Base-by-base conservation (phyloP, 2,888 invertebrate species). In the Tricholauxania praeusta region DNA sequence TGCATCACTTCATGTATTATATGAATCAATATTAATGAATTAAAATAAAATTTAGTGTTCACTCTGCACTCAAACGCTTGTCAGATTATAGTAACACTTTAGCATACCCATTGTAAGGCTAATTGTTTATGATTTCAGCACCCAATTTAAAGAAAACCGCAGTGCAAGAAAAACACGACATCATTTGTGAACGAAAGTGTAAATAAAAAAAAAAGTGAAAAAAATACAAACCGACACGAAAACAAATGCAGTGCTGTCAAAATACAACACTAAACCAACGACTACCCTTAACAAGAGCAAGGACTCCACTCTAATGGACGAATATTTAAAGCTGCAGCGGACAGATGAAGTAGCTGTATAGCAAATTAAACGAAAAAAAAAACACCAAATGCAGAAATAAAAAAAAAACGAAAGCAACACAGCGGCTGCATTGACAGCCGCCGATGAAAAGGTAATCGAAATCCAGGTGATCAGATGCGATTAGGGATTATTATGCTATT, bases 401-500 rank as follows among this genome's bases (percentile, higher is more conserved):
- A 39, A 32, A 63, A 60, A 55, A 12, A 72, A 39, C 47, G 53
- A 52, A 57, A 60, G 64, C 73, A 55, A 71, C 47, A 65, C 28
- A 53, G 53, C 55, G 14, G 19, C 47, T 32, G 8, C 59, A n/a
- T 49, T 39, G 74, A 74, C 39, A 76, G 74, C 75, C 74, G 80
- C 78, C 79, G 80, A 81, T 80, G 17, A 17, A 39, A 47, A 70
- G 62, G 70, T 53, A 39, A 70, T 70, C 69, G 70, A 66, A 76
- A 72, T 75, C 75, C 75, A 76, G 76, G 75, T 76, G 76, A 76
- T 82, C 82, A 77, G 82, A 83, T 81, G 82, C 82, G 83, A 84
- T 83, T 83, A 83, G 82, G 82, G 83, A 83, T 84, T 83, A 83
- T 83, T 83, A 83, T 82, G 80, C 82, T 79, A 84, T 83, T 84